A percentile compares a stretch with the other conserved stretches of the same genome.
Evolutionary conservation across 2,113 vertebrate species (phyloP).

Genomic region (Rhynchopsitta pachyrhyncha): DNA sequence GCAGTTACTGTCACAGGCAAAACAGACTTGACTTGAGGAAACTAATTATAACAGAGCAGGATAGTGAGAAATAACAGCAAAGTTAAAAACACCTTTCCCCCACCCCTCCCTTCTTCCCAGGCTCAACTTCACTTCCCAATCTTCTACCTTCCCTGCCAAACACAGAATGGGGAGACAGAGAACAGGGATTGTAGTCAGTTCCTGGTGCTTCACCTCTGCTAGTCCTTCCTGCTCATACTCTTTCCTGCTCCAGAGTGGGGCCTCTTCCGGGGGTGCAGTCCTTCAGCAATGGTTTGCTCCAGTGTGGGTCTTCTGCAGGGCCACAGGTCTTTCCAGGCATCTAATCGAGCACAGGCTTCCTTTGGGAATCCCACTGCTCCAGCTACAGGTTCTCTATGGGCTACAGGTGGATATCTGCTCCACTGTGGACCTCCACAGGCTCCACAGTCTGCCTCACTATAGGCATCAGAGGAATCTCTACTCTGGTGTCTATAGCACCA

Average conservation of each 20-base stretch:
- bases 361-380: too few relatives aligned
- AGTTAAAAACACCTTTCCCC: not conserved
- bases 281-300: not conserved
- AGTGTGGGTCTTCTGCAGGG: not conserved
- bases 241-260: too few relatives aligned
- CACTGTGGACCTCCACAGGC: not conserved
- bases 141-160: not conserved
- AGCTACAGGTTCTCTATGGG: fast-evolving
- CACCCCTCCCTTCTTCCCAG: not conserved
- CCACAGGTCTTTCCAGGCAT: not conserved
- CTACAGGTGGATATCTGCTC: not conserved
- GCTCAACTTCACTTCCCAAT: not conserved
- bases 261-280: not conserved
- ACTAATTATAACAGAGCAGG: not conserved
- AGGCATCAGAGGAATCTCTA: not conserved
- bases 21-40: not conserved
- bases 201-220: not conserved
- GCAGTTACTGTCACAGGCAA: not conserved
- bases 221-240: not conserved
- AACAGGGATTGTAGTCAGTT: too few relatives aligned
- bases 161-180: not conserved
- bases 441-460: not conserved
- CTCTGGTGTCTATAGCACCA: fast-evolving
- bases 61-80: not conserved
- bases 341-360: not conserved